Conservation (phyloP, 2,888 invertebrate genomes). For the Andrena dorsata region DNA sequence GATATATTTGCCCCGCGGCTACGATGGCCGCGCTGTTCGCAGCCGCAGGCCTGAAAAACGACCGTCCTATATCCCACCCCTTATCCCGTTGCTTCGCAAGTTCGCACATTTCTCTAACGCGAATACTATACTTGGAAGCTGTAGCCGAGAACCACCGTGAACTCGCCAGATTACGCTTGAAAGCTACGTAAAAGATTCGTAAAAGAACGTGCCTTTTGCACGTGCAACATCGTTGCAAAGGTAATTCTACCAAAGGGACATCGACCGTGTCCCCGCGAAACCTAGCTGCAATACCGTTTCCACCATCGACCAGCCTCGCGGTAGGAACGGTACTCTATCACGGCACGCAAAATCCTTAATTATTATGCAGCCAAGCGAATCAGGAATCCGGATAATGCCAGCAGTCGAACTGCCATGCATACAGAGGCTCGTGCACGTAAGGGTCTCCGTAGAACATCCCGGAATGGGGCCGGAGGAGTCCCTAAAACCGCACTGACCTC, state of each 20-base stretch:
- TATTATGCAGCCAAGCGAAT: conserved; percentile 68
- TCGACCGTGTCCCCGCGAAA: background rate
- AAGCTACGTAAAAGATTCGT: background rate
- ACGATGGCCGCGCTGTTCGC: conserved; percentile 2
- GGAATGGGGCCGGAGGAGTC: conserved; percentile 68
- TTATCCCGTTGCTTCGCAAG: background rate
- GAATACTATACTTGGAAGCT: no score
- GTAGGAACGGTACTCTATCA: conserved; percentile 46
- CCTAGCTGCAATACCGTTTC: background rate
- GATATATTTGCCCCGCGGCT: conserved; percentile 54
- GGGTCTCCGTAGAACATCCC: conserved; percentile 63
- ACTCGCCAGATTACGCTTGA: no score
- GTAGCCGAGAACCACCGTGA: no score
- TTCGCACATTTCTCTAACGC: background rate
- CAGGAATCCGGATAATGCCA: conserved; percentile 76
- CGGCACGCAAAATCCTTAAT: conserved; percentile 68
- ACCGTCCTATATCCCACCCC: background rate
- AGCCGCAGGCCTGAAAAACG: conserved; percentile 26
- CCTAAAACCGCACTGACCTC: conserved; percentile 78
- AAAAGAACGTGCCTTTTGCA: background rate
- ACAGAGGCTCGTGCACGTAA: conserved; percentile 65
- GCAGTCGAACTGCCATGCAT: conserved; percentile 62
- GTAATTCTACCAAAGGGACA: background rate
- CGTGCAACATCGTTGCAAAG: background rate
- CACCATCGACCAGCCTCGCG: conserved; percentile 12